phyloP scores from a whole-genome alignment of 2,797 vertebrate genomes.

The Chromobotia macracanthus region DNA sequence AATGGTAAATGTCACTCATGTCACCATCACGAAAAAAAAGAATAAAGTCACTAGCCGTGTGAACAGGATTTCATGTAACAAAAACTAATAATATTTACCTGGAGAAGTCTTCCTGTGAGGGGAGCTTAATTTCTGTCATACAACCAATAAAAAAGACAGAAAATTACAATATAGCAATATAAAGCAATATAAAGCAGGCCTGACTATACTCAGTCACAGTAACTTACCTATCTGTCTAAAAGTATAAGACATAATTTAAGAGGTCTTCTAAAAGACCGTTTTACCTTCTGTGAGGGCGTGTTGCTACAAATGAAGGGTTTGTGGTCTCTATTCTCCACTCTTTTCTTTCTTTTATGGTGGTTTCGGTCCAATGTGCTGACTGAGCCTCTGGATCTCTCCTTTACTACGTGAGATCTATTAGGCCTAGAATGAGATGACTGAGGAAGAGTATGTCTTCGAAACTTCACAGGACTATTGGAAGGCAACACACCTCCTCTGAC shows the following conservation, averaged over 20 bases:
- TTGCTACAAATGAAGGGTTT: conserved; percentile 11
- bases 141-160: neutral
- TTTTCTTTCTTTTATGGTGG: conserved; percentile 29
- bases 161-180: neutral
- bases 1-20: neutral
- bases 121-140: conserved; percentile 26
- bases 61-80: neutral
- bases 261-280: neutral
- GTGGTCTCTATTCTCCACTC: conserved; percentile 4
- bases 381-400: conserved; percentile 64
- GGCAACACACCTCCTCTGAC: conserved; percentile 14
- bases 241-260: neutral
- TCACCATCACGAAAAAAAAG: neutral
- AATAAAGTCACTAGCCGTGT: neutral
- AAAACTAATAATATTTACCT: conserved; percentile 29
- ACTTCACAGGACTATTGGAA: conserved; percentile 17
- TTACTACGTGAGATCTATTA: neutral
- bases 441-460: neutral
- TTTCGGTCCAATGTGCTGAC: conserved; percentile 13
- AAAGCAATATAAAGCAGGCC: too few relatives aligned
- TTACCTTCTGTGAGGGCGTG: conserved; percentile 15
- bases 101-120: conserved; percentile 22
- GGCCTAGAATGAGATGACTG: conserved; percentile 18
- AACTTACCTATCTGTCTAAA: too few relatives aligned
- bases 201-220: neutral